Evolutionary conservation across 1,140 invertebrate species (phyloP).

Genomic region (Neodiprion pinetum): DNA sequence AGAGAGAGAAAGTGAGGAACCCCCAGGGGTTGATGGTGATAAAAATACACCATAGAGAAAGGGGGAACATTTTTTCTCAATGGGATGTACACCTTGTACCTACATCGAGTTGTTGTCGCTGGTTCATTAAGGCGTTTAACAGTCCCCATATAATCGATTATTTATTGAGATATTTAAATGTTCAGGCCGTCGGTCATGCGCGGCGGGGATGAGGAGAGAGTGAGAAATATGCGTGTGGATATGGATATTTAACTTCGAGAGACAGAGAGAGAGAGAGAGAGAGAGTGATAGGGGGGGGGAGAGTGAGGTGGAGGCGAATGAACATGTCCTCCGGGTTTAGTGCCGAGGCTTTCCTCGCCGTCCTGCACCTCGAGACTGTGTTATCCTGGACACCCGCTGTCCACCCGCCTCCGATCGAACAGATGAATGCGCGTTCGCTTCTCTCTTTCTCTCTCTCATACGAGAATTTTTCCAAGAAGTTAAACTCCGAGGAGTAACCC

Average conservation of each 20-base stretch:
- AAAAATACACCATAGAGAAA: no score
- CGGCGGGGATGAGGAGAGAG: slow-evolving; percentile 20
- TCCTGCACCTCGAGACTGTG: slow-evolving; percentile 24
- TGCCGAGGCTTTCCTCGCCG: slow-evolving; percentile 22
- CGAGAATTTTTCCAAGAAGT: no score
- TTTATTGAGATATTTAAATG: slow-evolving; percentile 51
- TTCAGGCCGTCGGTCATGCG: slow-evolving; percentile 30
- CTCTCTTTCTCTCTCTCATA: neutral
- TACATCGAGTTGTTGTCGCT: slow-evolving; percentile 14
- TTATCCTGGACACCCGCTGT: slow-evolving; percentile 43
- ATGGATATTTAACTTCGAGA: slow-evolving; percentile 40
- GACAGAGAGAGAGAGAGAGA: neutral
- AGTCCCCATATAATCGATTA: slow-evolving; percentile 51
- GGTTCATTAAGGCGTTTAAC: slow-evolving; percentile 51
- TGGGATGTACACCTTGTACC: no score
- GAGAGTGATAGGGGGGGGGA: neutral
- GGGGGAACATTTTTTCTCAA: no score
- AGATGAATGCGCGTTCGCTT: slow-evolving; percentile 20
- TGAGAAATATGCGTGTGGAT: slow-evolving; percentile 36
- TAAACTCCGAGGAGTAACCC: neutral
- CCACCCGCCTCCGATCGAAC: slow-evolving; percentile 16
- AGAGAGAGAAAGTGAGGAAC: neutral
- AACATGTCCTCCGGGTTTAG: slow-evolving; percentile 45
- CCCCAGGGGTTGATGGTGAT: neutral
- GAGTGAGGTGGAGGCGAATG: slow-evolving; percentile 29